Conservation (phyloP, 2,113 vertebrate genomes). For the Pitta sordida region DNA sequence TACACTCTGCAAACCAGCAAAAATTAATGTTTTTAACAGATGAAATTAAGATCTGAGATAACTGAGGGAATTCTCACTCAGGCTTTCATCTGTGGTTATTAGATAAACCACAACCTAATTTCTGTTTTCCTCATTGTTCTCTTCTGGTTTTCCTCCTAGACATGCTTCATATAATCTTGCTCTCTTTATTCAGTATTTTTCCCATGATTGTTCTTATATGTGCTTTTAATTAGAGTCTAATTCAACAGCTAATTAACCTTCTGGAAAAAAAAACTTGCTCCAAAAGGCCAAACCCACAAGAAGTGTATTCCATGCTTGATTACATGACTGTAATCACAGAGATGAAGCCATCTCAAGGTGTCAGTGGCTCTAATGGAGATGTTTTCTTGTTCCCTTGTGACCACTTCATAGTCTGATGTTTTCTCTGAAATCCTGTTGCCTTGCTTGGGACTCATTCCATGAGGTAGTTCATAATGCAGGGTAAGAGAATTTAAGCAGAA, state of each 20-base stretch:
- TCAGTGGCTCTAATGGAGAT: background rate
- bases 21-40: background rate
- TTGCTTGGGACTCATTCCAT: background rate
- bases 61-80: background rate
- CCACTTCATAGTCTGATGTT: background rate
- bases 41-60: background rate
- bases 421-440: background rate
- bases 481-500: background rate
- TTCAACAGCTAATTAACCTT: background rate
- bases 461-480: background rate
- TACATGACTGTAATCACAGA: background rate
- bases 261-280: background rate
- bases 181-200: background rate
- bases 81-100: background rate
- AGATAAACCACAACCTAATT: background rate
- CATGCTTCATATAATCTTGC: background rate
- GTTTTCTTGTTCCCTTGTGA: background rate
- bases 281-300: background rate
- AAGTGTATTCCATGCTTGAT: background rate
- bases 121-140: background rate
- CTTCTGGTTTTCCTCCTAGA: background rate
- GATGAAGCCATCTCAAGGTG: background rate
- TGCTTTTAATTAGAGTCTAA: background rate
- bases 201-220: background rate
- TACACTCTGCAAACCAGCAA: background rate